Evolutionary conservation across 2,113 vertebrate species (phyloP), one percentile per base, ranked within the genome.

Genomic region (Heloderma charlesbogerti): DNA sequence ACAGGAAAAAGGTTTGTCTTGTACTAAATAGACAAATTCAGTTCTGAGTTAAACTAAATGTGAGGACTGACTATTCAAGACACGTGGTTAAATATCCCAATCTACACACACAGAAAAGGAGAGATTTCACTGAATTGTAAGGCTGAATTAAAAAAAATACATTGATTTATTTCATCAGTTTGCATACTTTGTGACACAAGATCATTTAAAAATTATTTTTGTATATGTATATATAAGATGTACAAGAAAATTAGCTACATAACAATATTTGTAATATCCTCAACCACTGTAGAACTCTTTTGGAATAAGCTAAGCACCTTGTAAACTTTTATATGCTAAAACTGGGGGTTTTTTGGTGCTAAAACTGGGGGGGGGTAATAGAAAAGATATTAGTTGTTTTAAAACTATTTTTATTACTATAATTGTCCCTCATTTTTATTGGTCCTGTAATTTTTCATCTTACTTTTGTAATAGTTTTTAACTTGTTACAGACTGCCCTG

Each of bases 11-110:
- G 82, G 88, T 31, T 22, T 18, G 75, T 2, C 9, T 63, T 37
- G 34, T 92, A 89, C 71, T 85, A 91, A 93, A 40, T 85, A 18
- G 1, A 72, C 51, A 92, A 93, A 90, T 7, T n/a, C 0, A 13
- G 60, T 48, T 92, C 13, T 89, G 60, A 92, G 93, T 88, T 37
- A 86, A 89, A 3, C 15, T 10, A 63, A 80, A 88, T 90, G 69
- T 89, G 87, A 60, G 27, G 34, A n/a, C 15, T 72, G 74, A 43
- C 9, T 66, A 18, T 69, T 88, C 37, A 72, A 82, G 5, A 45
- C 67, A 12, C 57, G 48, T 31, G 27, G 72, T 25, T 18, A 45
- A 77, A 75, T 60, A 92, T n/a, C 34, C 37, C 6, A 31, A 25
- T 27, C 13, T 18, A 2, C 22, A 15, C 34, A 80, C 3, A 25